Base-by-base conservation (phyloP, 2,888 invertebrate species). In the Leptarthrus brevirostris region DNA sequence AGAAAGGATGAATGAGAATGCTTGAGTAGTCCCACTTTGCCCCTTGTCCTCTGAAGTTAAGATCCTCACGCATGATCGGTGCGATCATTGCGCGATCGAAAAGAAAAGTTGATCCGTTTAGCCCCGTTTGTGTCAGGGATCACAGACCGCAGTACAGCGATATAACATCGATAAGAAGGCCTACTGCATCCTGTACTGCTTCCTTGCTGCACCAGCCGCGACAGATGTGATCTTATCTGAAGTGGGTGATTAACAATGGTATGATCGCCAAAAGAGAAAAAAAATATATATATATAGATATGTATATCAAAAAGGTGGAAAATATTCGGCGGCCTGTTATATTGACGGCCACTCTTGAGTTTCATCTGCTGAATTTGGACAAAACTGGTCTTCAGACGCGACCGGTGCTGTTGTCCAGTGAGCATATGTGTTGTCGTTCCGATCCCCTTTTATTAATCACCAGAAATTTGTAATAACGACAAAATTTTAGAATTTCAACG, bases 171-270 rank as follows among this genome's bases (percentile, higher is more conserved):
- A 69, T 64, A 54, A 6, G 8, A 52, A 18, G 52, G 52, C 20
- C 52, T 22, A 6, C 18, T 20, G 69, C 69, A 69, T 69, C 69
- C 69, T 69, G 69, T 52, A 40, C 47, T 64, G 69, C 20, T 52
- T 69, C 34, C 52, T 52, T 49, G 14, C 52, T 69, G 69, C 69
- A 69, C 69, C 69, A 69, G 69, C 71, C 54, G 44, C 71, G 56
- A 56, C 71, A 71, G 71, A 71, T 71, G 71, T 44, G 71, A 71
- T 71, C 71, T 56, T 71, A 71, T 56, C 54, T 71, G 54, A 71
- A 71, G 54, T 71, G 54, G 71, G 71, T 44, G 71, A 71, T 71
- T 71, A 71, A 71, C 71, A 71, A 71, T 54, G 54, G 71, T 40
- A 44, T 56, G 56, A 71, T 56, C 56, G 30, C 49, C 52, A 52